A percentile compares a stretch with the other conserved stretches of the same genome.
These are phyloP conservation scores for Myripristis murdjan DNA, from an alignment of 2,797 vertebrate genomes.

Conservation along the genomic window DNA sequence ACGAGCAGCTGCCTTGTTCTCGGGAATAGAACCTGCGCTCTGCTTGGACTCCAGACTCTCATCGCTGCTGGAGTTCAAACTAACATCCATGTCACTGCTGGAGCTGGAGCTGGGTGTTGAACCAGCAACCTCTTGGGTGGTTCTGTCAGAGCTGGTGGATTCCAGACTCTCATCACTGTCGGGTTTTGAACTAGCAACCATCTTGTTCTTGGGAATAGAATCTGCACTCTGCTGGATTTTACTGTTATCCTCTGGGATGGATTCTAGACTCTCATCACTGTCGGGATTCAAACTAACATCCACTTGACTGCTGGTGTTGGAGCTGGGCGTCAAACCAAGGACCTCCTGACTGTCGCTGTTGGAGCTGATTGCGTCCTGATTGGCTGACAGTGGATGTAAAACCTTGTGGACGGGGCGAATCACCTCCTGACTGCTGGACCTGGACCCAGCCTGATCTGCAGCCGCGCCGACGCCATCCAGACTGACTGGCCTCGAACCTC, in stretches of 20 bases:
- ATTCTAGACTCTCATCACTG: not conserved
- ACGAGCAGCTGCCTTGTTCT: not conserved
- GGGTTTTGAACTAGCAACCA: not conserved
- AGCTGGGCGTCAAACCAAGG: too few relatives aligned
- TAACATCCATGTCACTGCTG: too few relatives aligned
- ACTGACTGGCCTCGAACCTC: not conserved
- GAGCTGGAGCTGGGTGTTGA: not conserved
- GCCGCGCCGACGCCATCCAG: not conserved
- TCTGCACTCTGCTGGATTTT: too few relatives aligned
- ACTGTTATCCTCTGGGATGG: too few relatives aligned
- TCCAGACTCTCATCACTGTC: not conserved
- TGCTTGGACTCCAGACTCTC: too few relatives aligned
- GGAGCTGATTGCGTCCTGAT: not conserved
- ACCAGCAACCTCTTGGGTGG: not conserved
- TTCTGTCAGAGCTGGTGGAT: not conserved
- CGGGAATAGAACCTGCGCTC: not conserved
- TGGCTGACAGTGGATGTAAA: not conserved
- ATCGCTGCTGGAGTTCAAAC: too few relatives aligned
- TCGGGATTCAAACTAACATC: not conserved
- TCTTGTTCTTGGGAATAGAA: not conserved
- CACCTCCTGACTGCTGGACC: not conserved
- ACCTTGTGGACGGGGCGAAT: not conserved
- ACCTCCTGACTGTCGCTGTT: too few relatives aligned
- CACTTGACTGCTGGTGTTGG: not conserved
- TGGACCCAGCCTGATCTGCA: not conserved